Evolutionary conservation across 2,113 vertebrate species (phyloP).

Genomic region (Antigone vipio): DNA sequence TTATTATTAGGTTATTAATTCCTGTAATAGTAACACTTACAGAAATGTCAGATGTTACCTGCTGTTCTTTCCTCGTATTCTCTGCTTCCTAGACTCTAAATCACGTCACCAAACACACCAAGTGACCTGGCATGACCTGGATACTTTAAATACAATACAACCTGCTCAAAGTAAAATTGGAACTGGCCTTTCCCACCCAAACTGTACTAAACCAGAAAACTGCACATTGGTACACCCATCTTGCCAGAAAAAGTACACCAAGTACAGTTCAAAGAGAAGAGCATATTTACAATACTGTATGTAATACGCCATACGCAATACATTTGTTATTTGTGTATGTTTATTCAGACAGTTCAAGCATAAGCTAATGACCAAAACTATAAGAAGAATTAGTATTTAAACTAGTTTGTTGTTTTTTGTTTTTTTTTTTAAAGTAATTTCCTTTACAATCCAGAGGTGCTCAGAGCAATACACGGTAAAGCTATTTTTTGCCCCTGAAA

Average conservation of each 20-base stretch:
- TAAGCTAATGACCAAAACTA: not conserved
- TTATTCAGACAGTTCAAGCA: not conserved
- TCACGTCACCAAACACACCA: fast-evolving
- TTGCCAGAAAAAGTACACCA: not conserved
- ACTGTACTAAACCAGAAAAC: not conserved
- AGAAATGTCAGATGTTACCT: not conserved
- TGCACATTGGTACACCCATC: not conserved
- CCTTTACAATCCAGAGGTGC: not conserved
- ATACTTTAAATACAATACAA: not conserved
- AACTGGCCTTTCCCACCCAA: not conserved
- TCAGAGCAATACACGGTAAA: not conserved
- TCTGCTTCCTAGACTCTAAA: not conserved
- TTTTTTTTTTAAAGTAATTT: not conserved
- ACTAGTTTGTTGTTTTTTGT: not conserved
- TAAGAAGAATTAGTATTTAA: not conserved
- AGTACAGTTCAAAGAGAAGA: not conserved
- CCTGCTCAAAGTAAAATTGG: not conserved
- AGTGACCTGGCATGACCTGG: not conserved
- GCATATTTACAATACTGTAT: not conserved
- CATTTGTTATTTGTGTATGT: not conserved
- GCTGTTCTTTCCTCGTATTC: not conserved
- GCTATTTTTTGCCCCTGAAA: not conserved
- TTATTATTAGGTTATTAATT: constrained; percentile 58
- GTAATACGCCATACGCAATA: not conserved
- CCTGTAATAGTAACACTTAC: not conserved